Base-by-base conservation (phyloP, 1,140 invertebrate genomes). In the Lordiphosa clarofinis region DNA sequence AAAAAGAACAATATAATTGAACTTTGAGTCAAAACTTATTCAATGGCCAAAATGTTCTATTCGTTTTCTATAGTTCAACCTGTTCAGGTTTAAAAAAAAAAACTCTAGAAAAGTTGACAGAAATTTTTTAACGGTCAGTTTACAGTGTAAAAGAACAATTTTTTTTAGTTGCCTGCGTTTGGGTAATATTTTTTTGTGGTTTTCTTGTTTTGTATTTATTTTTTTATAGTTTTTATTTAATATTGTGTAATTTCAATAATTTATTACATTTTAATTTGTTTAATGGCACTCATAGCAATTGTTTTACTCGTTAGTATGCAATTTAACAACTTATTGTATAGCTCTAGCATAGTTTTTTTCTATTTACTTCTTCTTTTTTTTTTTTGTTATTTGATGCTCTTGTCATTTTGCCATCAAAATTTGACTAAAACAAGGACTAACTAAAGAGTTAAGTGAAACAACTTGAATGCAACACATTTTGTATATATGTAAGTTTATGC, bases 251-350 rank as follows among this genome's bases (percentile, higher is more conserved):
- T 81, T 81, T 81, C 78, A 82, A 81, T 81, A 81, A 81, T 81
- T 81, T 81, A 81, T 81, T 70, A 69, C 76, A 82, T 81, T 71
- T 79, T 84, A 84, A 78, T 82, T 84, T 82, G 62, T 82, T 82
- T 82, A 82, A 82, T 82, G 78, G 78, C 78, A 82, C 78, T 82
- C 79, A 72, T 84, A 82, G 78, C 78, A 76, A 58, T 75, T 75
- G 62, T 73, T 62, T 65, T 66, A 49, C 42, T 55, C 46, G 56
- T 65, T 76, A 67, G 48, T 50, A 50, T 36, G 33, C 48, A 50
- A 50, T 50, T 46, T 15, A 50, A 50, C 48, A 50, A 50, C 33
- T 37, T 50, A 50, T 46, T n/a, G n/a, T 46, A 49, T 28, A 46
- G 28, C 28, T 31, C 28, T 31, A 31, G 28, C 33, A 43, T 40